These are phyloP conservation scores for Platypus cylindrus DNA, from an alignment of 2,888 invertebrate genomes.

Conservation along the genomic window DNA sequence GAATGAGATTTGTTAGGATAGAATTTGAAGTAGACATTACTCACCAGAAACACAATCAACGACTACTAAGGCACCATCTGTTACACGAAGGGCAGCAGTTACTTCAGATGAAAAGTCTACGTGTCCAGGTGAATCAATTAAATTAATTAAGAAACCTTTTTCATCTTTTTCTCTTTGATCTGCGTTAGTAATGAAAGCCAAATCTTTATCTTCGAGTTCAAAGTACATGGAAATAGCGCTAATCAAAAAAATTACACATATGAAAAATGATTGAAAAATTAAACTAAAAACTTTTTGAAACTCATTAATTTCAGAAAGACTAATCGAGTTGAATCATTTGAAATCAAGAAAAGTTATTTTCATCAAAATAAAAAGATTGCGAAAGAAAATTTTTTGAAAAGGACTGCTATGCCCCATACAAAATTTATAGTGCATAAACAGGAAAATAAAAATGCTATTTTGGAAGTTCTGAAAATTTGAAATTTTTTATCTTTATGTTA, in stretches of 20 bases:
- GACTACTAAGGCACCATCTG: constrained; percentile 98
- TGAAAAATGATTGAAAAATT: not conserved
- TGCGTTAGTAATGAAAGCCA: constrained; percentile 79
- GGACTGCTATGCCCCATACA: too few species aligned
- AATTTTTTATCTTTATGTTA: too few species aligned
- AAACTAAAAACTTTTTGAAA: not conserved
- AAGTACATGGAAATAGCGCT: constrained; percentile 99
- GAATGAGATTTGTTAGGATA: not conserved
- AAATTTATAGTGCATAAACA: too few species aligned
- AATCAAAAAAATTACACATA: constrained; percentile 21
- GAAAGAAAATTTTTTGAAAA: too few species aligned
- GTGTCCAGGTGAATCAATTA: constrained; percentile 99
- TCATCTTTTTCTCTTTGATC: constrained; percentile 84
- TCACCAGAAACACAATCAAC: constrained; percentile 98
- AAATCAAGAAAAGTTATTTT: constrained; percentile 14
- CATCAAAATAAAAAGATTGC: too few species aligned
- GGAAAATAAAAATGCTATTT: too few species aligned
- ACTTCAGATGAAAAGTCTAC: constrained; percentile 99
- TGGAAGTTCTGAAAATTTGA: too few species aligned
- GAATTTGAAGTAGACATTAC: constrained; percentile 17
- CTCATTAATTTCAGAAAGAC: constrained; percentile 12
- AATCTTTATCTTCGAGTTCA: constrained; percentile 88
- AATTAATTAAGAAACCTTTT: constrained; percentile 97
- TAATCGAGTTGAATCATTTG: constrained; percentile 12
- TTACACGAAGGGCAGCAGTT: constrained; percentile 98